Evolutionary conservation across 2,888 invertebrate species (phyloP).

Genomic region (Carcina quercana): DNA sequence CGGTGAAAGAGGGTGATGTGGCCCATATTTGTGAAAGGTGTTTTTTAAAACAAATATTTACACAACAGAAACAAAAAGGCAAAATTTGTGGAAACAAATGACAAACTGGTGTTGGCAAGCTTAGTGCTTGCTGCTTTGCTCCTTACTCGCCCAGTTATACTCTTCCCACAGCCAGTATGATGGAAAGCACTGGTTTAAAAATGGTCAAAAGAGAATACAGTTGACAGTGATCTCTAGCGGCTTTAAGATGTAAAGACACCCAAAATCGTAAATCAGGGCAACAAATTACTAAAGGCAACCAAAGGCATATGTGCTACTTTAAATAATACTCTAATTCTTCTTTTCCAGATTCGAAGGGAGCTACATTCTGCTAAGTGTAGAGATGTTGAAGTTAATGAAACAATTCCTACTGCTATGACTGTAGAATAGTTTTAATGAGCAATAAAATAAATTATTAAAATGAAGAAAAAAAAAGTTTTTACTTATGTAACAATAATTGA

Average conservation of each 20-base stretch:
- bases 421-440: slow-evolving; percentile 38
- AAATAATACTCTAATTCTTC: neutral
- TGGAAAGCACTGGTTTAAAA: neutral
- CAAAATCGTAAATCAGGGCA: neutral
- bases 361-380: slow-evolving; percentile 87
- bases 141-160: too few species aligned
- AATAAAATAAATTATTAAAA: slow-evolving; percentile 7
- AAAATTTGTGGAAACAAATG: too few species aligned
- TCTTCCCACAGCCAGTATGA: neutral
- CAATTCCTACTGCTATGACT: slow-evolving; percentile 36
- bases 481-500: neutral
- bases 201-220: neutral
- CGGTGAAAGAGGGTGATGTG: neutral
- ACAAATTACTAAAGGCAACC: neutral
- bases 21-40: neutral
- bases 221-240: neutral
- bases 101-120: too few species aligned
- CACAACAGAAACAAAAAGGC: too few species aligned
- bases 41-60: neutral
- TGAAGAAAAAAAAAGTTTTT: slow-evolving; percentile 3
- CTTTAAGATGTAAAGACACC: neutral
- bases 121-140: too few species aligned
- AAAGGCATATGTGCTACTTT: neutral
- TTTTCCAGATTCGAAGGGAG: slow-evolving; percentile 85
- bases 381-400: slow-evolving; percentile 77